Conservation (phyloP, 2,113 vertebrate species). For the Syngnathus scovelli region DNA sequence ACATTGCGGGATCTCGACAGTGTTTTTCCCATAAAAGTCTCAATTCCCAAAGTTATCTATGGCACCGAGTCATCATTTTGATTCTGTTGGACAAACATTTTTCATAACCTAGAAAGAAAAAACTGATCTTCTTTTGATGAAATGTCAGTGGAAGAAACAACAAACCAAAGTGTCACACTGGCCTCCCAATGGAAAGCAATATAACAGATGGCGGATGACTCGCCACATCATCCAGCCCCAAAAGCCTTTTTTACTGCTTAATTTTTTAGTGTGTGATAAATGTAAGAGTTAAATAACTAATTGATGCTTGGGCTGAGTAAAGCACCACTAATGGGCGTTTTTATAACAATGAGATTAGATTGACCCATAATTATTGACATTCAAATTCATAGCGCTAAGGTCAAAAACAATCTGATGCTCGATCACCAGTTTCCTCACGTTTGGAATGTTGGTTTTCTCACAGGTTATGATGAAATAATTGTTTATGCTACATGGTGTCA, state of each 20-base stretch:
- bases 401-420: not conserved
- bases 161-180: slow-evolving; percentile 35
- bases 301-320: not conserved
- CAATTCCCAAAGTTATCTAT: not conserved
- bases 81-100: slow-evolving; percentile 25
- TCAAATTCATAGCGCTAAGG: not conserved
- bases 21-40: slow-evolving; percentile 6
- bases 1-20: not conserved
- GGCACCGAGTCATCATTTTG: slow-evolving; percentile 12
- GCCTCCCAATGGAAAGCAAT: slow-evolving; percentile 34
- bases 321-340: not conserved
- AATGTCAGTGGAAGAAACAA: slow-evolving; percentile 8
- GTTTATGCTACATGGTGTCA: not conserved
- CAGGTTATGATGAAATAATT: not conserved
- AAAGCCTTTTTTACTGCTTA: not conserved
- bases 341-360: not conserved
- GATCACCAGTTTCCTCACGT: not conserved
- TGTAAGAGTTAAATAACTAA: not conserved
- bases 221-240: slow-evolving; percentile 22
- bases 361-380: not conserved
- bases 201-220: slow-evolving; percentile 35
- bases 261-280: not conserved
- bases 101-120: slow-evolving; percentile 36
- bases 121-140: slow-evolving; percentile 33
- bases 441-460: not conserved